phyloP scores from a whole-genome alignment of 1,140 invertebrate species.

The Lordiphosa stackelbergi region DNA sequence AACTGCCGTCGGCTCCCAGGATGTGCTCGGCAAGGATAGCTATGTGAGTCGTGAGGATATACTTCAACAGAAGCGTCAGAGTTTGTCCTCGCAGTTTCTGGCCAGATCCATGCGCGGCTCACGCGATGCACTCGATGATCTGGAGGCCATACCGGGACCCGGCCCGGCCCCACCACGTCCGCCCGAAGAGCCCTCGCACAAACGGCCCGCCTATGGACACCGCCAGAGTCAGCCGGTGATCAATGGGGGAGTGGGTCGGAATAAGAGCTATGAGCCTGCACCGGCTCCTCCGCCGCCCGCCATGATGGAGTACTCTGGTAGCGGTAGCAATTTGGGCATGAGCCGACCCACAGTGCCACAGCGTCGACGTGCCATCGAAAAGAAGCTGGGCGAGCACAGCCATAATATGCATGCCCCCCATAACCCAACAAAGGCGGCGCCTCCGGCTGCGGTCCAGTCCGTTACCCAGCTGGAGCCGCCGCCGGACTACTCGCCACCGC shows the following conservation, averaged over 20 bases:
- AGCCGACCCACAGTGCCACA: conserved; percentile 80
- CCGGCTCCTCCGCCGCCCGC: background rate
- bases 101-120: conserved; percentile 62
- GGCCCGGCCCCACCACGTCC: conserved; percentile 10
- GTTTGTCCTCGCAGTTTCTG: conserved; percentile 67
- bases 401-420: background rate
- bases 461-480: conserved; percentile 79
- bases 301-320: conserved; percentile 27
- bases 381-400: conserved; percentile 60
- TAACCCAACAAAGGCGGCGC: conserved; percentile 8
- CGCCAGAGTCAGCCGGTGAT: conserved; percentile 15
- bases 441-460: conserved; percentile 11
- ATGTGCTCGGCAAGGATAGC: conserved; percentile 34
- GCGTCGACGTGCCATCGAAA: conserved; percentile 79
- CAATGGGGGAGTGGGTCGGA: conserved; percentile 17
- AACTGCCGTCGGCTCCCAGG: background rate
- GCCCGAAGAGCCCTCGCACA: conserved; percentile 42
- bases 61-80: conserved; percentile 71
- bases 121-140: conserved; percentile 53
- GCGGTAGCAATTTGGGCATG: background rate
- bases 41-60: conserved; percentile 75
- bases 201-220: conserved; percentile 46
- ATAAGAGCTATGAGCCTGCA: conserved; percentile 40
- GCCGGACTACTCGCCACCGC: conserved; percentile 84
- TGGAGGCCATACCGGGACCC: conserved; percentile 54